Evolutionary conservation across 2,888 invertebrate species (phyloP), one percentile per base, ranked within the genome.

Genomic region (Oscheius onirici): DNA sequence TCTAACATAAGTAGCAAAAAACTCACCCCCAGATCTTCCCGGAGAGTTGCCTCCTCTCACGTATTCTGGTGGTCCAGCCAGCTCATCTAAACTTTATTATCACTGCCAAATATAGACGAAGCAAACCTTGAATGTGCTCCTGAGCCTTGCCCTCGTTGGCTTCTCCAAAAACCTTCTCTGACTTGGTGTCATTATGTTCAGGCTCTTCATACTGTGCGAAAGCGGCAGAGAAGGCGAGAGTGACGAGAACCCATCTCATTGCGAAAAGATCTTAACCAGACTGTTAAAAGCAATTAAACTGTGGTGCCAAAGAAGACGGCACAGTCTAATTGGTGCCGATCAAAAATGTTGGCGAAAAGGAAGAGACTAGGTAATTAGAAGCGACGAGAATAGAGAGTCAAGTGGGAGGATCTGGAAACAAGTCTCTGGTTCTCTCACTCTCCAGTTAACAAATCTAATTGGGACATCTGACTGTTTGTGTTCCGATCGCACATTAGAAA

Each of bases 151-250:
- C 28, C 20, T 22, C 41, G 34, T 66, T 66, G 2, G 66, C 66
- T 13, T 66, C 66, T 51, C 66, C 66, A 10, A 49, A 66, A 5
- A 66, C 22, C 20, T 66, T 66, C 40, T 20, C 6, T 11, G 66
- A 28, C 17, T 40, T 63, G n/a, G 28, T 2, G 1, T 60, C 28
- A 60, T 43, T 43, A 22, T 41, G 43, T 1, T 17, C n/a, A 6
- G 60, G 43, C 24, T 46, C 28, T 28, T 63, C 63, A 26, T 63
- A 63, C 49, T 63, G 63, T 15, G 63, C 63, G 6, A 63, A 49
- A 26, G 49, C 26, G 15, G 34, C 11, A 13, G 63, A 49, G 11
- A 63, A 34, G 44, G 44, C 22, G 46, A 63, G 63, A 26, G 63
- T n/a, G 34, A 63, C 49, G 26, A 63, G 13, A n/a, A 49, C 49